Evolutionary conservation across 2,113 vertebrate genomes (phyloP).

Genomic region (Vimba vimba): DNA sequence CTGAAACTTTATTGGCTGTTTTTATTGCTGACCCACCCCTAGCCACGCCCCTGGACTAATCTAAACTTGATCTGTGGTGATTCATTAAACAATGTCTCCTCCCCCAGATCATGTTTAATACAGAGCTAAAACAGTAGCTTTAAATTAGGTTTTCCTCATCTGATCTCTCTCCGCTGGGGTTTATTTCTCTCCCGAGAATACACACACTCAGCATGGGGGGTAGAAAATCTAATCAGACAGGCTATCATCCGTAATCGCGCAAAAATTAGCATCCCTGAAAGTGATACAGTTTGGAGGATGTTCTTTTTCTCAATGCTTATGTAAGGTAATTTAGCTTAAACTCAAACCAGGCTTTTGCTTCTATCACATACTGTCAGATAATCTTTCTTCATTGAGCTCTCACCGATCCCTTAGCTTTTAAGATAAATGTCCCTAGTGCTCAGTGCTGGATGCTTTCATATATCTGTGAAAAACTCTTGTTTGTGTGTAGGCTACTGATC

Average conservation of each 20-base stretch:
- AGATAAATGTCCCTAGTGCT: constrained; percentile 8
- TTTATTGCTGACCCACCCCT: not conserved
- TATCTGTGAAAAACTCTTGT: constrained; percentile 16
- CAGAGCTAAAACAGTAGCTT: constrained; percentile 33
- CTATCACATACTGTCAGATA: constrained; percentile 1
- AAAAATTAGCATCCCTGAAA: constrained; percentile 32
- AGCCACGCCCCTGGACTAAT: not conserved
- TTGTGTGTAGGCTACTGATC: constrained; percentile 30
- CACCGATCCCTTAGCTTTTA: not conserved
- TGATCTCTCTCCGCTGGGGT: constrained; percentile 33
- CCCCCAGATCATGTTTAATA: constrained; percentile 1
- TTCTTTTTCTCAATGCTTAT: constrained; percentile 19
- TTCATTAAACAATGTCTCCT: not conserved
- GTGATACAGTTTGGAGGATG: constrained; percentile 34
- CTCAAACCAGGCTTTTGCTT: constrained; percentile 5
- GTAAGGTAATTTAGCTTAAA: constrained; percentile 33
- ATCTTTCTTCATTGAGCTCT: constrained; percentile 19
- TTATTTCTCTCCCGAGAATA: constrained; percentile 17
- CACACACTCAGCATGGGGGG: constrained; percentile 11
- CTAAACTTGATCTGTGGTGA: not conserved
- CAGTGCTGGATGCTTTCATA: constrained; percentile 6
- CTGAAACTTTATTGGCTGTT: not conserved
- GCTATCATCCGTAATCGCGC: constrained; percentile 31
- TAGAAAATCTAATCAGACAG: constrained; percentile 48
- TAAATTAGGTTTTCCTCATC: constrained; percentile 33